Percentiles rank a stretch among this genome's conserved stretches.
Conservation (phyloP, 2,113 vertebrate genomes). For the Eudyptes chrysolophus region DNA sequence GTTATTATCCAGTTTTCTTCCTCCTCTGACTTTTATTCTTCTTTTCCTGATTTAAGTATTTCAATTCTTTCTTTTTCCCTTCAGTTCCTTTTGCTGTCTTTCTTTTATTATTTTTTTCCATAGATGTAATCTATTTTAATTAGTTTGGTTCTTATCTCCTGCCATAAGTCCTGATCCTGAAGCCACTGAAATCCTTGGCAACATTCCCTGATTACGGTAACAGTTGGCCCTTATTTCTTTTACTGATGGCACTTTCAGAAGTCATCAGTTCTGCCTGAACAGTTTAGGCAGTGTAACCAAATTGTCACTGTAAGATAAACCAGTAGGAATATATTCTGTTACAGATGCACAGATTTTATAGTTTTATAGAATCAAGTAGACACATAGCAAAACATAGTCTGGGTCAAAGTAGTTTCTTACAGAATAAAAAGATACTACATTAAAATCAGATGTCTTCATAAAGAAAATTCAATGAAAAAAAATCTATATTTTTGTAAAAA, state of each 20-base stretch:
- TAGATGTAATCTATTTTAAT: not conserved
- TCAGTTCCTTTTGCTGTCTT: not conserved
- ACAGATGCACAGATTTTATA: constrained; percentile 7
- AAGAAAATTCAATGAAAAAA: not conserved
- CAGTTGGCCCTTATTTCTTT: constrained; percentile 14
- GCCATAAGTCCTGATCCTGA: not conserved
- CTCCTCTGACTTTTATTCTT: not conserved
- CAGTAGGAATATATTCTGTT: not conserved
- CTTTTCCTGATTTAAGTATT: not conserved
- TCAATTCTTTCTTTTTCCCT: not conserved
- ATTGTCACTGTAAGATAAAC: not conserved
- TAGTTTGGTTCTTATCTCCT: not conserved
- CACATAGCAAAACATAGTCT: not conserved
- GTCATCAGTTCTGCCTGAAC: constrained; percentile 10
- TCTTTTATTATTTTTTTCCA: not conserved
- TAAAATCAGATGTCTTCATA: constrained; percentile 39
- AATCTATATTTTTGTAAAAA: not conserved
- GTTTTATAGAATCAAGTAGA: constrained; percentile 42
- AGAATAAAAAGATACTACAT: constrained; percentile 39
- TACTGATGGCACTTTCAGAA: constrained; percentile 34
- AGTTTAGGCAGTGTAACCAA: not conserved
- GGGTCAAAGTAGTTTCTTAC: constrained; percentile 25
- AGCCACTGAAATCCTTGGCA: not conserved
- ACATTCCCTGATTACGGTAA: not conserved
- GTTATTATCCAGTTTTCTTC: not conserved